phyloP scores from a whole-genome alignment of 2,113 vertebrate genomes.

The Python bivittatus region DNA sequence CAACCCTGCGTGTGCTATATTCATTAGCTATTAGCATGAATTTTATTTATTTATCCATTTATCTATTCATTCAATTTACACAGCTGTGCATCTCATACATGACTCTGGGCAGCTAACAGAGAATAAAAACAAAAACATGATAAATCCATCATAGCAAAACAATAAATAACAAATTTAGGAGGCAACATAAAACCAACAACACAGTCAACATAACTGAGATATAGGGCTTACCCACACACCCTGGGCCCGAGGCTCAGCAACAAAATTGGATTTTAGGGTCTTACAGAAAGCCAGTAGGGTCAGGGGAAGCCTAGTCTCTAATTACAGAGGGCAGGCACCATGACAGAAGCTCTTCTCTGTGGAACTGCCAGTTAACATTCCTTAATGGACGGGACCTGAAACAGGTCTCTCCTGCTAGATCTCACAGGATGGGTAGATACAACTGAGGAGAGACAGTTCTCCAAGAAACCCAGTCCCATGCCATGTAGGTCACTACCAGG shows the following conservation, averaged over 20 bases:
- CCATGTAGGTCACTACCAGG: not conserved
- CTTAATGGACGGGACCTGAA: not conserved
- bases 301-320: not conserved
- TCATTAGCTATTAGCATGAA: slow-evolving; percentile 42
- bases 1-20: slow-evolving; percentile 32
- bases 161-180: not conserved
- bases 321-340: not conserved
- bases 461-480: not conserved
- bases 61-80: not conserved
- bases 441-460: not conserved
- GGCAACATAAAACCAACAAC: not conserved
- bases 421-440: not conserved
- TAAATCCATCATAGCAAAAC: not conserved
- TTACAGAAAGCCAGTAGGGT: not conserved
- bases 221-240: not conserved
- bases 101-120: not conserved
- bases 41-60: not conserved
- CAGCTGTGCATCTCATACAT: not conserved
- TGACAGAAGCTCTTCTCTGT: not conserved
- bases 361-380: not conserved
- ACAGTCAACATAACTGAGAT: not conserved
- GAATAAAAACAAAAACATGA: not conserved
- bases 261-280: not conserved
- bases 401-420: not conserved
- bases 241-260: not conserved